Evolutionary conservation across 2,888 invertebrate genomes (phyloP).

Genomic region (Polyommatus icarus): DNA sequence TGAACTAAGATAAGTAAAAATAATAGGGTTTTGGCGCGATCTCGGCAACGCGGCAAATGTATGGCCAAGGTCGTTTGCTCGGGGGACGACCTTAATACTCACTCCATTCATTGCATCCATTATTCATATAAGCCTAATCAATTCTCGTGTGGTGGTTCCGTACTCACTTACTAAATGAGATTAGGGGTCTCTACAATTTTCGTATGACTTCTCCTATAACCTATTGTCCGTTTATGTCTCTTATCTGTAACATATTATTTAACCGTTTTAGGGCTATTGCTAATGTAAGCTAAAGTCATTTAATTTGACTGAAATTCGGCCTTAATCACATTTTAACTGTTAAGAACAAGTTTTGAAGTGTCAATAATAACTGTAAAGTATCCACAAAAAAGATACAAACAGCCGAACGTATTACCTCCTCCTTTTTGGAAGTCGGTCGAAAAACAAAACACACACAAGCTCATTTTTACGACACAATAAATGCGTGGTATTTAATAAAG

Average conservation of each 20-base stretch:
- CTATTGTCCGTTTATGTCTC: neutral
- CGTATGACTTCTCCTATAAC: neutral
- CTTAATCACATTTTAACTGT: neutral
- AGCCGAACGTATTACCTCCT: too few species aligned
- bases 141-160: neutral
- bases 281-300: neutral
- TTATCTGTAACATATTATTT: neutral
- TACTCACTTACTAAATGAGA: neutral
- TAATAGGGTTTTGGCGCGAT: too few species aligned
- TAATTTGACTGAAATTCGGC: neutral
- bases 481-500: conserved; percentile 24
- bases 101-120: conserved; percentile 59
- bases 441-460: neutral
- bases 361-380: conserved; percentile 1
- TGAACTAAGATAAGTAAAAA: too few species aligned
- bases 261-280: neutral
- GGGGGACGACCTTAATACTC: too few species aligned
- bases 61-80: too few species aligned
- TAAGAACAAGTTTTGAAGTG: neutral
- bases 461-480: neutral
- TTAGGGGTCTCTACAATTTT: neutral
- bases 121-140: conserved; percentile 54
- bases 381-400: too few species aligned
- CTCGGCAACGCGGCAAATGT: too few species aligned
- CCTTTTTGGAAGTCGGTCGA: too few species aligned